phyloP scores from a whole-genome alignment of 2,797 vertebrate species.

The Darevskia nairensis region DNA sequence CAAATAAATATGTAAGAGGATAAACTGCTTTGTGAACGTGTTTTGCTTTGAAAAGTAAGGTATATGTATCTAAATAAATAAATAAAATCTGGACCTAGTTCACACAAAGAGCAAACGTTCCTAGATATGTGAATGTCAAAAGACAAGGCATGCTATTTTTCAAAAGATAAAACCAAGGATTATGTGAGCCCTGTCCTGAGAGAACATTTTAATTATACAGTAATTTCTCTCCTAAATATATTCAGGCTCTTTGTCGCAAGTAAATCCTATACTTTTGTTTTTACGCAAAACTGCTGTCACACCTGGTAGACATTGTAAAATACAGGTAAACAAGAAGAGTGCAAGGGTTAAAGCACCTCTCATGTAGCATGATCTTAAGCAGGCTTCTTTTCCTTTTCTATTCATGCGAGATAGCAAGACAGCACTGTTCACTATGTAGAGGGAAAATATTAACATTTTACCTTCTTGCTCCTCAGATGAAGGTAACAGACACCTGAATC shows the following conservation, averaged over 20 bases:
- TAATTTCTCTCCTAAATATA: background rate
- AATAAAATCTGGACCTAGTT: too few species aligned
- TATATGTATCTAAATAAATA: too few species aligned
- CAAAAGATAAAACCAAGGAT: background rate
- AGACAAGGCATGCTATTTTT: background rate
- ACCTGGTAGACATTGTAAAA: background rate
- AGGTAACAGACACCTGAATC: slow-evolving; percentile 74
- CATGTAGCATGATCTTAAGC: slow-evolving; percentile 20
- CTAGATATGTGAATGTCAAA: background rate
- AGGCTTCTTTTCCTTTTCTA: slow-evolving; percentile 12
- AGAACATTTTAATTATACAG: background rate
- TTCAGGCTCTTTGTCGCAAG: slow-evolving; percentile 89
- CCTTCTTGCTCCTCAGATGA: slow-evolving; percentile 73
- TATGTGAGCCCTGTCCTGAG: background rate
- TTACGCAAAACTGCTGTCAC: background rate
- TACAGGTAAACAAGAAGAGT: background rate
- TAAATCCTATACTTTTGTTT: slow-evolving; percentile 42
- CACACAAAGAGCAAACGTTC: too few species aligned
- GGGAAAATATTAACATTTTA: slow-evolving; percentile 67
- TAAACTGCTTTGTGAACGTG: too few species aligned
- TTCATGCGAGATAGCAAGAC: background rate
- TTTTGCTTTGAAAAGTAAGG: too few species aligned
- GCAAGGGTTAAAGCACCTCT: background rate
- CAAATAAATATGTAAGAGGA: too few species aligned
- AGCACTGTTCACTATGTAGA: background rate